A percentile compares a stretch with the other conserved stretches of the same genome.
Evolutionary conservation across 2,888 invertebrate genomes (phyloP).

Genomic region (Lissonota sp.): DNA sequence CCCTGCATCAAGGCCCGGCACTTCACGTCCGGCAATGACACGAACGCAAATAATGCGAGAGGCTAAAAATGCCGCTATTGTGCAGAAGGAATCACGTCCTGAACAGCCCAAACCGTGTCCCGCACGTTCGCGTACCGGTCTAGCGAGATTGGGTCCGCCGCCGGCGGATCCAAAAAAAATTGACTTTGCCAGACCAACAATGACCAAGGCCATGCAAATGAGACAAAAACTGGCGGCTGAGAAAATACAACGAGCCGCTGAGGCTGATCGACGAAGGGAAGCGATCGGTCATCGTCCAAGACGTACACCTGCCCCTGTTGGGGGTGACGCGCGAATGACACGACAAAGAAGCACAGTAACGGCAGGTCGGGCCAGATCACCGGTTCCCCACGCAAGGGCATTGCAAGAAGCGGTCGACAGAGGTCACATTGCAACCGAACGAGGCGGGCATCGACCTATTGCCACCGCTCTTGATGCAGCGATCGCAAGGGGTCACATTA

Average conservation of each 20-base stretch:
- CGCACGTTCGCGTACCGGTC: constrained; percentile 37
- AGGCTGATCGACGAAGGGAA: constrained; percentile 60
- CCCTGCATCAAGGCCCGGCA: constrained; percentile 5
- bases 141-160: constrained; percentile 55
- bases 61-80: constrained; percentile 69
- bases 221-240: constrained; percentile 72
- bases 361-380: neutral
- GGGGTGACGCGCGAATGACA: constrained; percentile 68
- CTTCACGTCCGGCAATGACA: constrained; percentile 65
- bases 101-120: constrained; percentile 16
- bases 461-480: constrained; percentile 43
- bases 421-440: neutral
- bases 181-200: constrained; percentile 71
- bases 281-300: constrained; percentile 55
- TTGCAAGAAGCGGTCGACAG: constrained; percentile 22
- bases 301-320: constrained; percentile 69
- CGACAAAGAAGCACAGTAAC: constrained; percentile 35
- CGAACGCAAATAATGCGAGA: constrained; percentile 72
- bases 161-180: constrained; percentile 72
- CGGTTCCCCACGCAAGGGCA: neutral
- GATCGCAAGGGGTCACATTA: constrained; percentile 43
- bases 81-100: constrained; percentile 48
- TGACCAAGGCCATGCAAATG: constrained; percentile 78
- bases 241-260: constrained; percentile 66
- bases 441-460: neutral